Evolutionary conservation across 2,797 vertebrate genomes (phyloP).

Genomic region (Mareca penelope): DNA sequence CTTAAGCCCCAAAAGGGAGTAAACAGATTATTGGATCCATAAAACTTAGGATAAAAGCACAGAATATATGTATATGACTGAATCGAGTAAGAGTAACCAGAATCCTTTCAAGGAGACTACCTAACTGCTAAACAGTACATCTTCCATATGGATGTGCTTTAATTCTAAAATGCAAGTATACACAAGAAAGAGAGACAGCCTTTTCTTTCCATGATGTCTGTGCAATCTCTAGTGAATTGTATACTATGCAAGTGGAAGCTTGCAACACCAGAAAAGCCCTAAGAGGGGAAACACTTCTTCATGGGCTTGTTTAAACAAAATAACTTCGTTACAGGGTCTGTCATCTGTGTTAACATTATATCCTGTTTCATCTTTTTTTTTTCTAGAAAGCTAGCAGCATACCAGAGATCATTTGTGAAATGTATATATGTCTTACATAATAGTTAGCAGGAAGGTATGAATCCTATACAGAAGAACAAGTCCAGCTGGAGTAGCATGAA

Average conservation of each 20-base stretch:
- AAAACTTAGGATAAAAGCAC: slow-evolving; percentile 3
- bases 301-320: slow-evolving; percentile 42
- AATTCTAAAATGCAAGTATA: not conserved
- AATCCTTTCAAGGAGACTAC: not conserved
- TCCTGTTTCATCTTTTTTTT: not conserved
- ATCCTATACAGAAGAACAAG: not conserved
- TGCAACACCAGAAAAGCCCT: not conserved
- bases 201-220: not conserved
- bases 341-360: slow-evolving; percentile 16
- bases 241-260: slow-evolving; percentile 7
- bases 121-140: not conserved
- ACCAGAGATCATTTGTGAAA: not conserved
- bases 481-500: not conserved
- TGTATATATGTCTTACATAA: not conserved
- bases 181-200: slow-evolving; percentile 7
- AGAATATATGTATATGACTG: not conserved
- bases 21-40: slow-evolving; percentile 2
- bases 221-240: not conserved
- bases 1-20: not conserved
- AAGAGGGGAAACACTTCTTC: slow-evolving; percentile 14
- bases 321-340: slow-evolving; percentile 19
- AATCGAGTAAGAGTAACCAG: not conserved
- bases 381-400: not conserved
- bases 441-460: not conserved
- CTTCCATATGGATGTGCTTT: slow-evolving; percentile 3